Base-by-base conservation (phyloP, 1,140 invertebrate genomes). In the Bacillus rossius region DNA sequence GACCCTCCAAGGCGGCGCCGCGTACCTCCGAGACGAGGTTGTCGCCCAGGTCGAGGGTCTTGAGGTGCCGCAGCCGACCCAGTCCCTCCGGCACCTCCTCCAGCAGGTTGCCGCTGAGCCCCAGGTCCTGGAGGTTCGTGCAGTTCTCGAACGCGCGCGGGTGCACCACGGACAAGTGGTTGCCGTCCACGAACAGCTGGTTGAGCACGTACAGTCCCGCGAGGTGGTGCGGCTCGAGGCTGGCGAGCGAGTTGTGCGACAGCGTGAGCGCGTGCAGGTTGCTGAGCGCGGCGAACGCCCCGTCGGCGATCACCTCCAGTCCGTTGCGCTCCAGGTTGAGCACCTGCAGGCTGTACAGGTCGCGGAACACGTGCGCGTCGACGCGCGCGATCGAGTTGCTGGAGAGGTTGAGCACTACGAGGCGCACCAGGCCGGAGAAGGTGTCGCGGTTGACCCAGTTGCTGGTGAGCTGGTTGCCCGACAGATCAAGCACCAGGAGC, bases 21-120 rank as follows among this genome's bases (percentile, higher is more conserved):
- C 74, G 78, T 54, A 83, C 73, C 49, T 80, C 71, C 66, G 85
- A 83, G 65, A 94, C 88, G 68, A 81, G 79, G 75, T 94, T 94
- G 73, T 91, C 89, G 34, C 89, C 89, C 38, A 94, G 76, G 79
- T 94, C 91, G 40, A 94, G 81, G 2, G 87, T 92, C 69, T 88
- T 84, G 54, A 95, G 74, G 56, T 86, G 76, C 16, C 77, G 74
- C 72, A 94, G 82, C 67, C 85, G 81, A 69, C 82, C 77, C 3
- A 94, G 73, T 3, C 89, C 89, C 67, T 83, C 73, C 2, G 94
- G 93, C 25, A 97, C 81, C 64, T 84, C 81, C 65, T 80, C 85
- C 56, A 98, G 74, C 54, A 81, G 75, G 76, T 98, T 98, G 38
- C 86, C 84, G 70, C 90, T 89, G 57, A 96, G 75, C 70, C 92